Conservation (phyloP, 2,797 vertebrate genomes). For the Lithobates sylvaticus region DNA sequence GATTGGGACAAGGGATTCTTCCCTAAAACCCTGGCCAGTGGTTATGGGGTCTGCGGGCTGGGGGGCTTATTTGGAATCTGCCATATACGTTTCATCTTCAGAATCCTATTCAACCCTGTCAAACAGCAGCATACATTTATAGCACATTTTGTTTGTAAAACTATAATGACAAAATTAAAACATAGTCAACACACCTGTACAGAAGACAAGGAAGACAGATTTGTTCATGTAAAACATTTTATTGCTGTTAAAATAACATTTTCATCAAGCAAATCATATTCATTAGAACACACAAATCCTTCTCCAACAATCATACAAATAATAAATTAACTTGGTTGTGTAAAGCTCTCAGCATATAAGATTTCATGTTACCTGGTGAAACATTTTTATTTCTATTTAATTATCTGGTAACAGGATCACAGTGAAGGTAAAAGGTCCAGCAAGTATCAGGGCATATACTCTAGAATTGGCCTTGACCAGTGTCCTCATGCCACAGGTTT, state of each 20-base stretch:
- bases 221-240: constrained; percentile 44
- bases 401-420: not conserved
- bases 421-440: not conserved
- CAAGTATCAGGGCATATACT: not conserved
- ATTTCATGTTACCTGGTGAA: not conserved
- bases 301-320: not conserved
- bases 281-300: constrained; percentile 3
- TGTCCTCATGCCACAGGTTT: not conserved
- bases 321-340: constrained; percentile 19
- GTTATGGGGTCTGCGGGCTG: too few relatives aligned
- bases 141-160: not conserved
- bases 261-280: constrained; percentile 1
- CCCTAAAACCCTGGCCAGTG: too few relatives aligned
- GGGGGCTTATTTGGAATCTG: too few relatives aligned
- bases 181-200: not conserved
- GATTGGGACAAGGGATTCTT: too few relatives aligned
- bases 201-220: not conserved
- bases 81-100: too few relatives aligned
- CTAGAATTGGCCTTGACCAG: not conserved
- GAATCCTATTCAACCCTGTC: too few relatives aligned
- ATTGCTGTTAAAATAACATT: constrained; percentile 50
- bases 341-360: not conserved
- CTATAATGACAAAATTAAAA: not conserved
- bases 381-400: not conserved
- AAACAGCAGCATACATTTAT: too few relatives aligned